These are phyloP conservation scores for Siderastrea radians DNA, from an alignment of 92 coral and sea anemone species.

Conservation along the genomic window DNA sequence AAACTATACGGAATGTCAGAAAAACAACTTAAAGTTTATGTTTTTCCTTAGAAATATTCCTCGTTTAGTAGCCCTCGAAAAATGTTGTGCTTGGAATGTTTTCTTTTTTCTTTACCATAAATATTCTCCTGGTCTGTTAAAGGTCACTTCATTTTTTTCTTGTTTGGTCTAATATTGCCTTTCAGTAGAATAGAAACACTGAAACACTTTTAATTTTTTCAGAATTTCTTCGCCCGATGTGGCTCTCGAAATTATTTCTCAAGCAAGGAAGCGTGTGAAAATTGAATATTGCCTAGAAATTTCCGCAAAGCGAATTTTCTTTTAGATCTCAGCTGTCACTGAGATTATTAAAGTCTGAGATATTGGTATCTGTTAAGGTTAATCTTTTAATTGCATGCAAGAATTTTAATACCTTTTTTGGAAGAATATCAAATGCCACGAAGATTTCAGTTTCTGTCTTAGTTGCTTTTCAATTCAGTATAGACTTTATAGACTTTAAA, in stretches of 20 bases:
- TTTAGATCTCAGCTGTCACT: neutral
- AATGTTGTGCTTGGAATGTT: too few species aligned
- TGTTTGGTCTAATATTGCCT: neutral
- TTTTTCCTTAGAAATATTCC: neutral
- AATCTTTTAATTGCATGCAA: neutral
- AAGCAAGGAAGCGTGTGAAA: conserved; percentile 10
- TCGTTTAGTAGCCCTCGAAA: neutral
- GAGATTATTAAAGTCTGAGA: neutral
- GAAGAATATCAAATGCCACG: neutral
- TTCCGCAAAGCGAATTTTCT: neutral
- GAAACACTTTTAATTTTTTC: neutral
- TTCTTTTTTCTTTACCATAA: too few species aligned
- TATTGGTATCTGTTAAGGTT: neutral
- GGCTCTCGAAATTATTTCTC: neutral
- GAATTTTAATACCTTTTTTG: neutral
- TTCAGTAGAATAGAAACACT: neutral
- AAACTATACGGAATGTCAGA: neutral
- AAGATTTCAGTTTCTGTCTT: neutral
- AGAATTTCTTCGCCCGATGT: neutral
- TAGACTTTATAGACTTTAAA: neutral
- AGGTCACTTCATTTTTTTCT: neutral
- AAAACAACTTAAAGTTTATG: neutral
- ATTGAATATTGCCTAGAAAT: neutral
- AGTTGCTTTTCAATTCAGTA: neutral
- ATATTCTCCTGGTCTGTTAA: neutral